A percentile compares a stretch with the other conserved stretches of the same genome.
These are phyloP conservation scores for Sinhomidia bicolor DNA, from an alignment of 2,888 invertebrate genomes.

Conservation along the genomic window DNA sequence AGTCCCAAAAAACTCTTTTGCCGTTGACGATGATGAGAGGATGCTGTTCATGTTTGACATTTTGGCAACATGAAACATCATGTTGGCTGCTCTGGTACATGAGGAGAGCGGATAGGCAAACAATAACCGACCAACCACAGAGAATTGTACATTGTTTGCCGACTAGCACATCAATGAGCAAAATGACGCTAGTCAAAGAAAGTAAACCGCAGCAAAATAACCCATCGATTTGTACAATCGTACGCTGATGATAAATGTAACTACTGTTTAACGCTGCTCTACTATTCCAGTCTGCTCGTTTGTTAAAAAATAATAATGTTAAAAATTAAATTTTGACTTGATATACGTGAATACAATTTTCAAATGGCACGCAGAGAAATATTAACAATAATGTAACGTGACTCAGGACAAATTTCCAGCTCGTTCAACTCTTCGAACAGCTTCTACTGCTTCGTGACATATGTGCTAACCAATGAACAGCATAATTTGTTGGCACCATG, in stretches of 20 bases:
- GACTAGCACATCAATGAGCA: not conserved
- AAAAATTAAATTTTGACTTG: not conserved
- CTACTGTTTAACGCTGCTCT: too few species aligned
- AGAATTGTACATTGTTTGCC: not conserved
- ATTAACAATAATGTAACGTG: conserved; percentile 14
- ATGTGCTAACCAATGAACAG: too few species aligned
- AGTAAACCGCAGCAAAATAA: conserved; percentile 23
- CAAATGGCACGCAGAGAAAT: not conserved
- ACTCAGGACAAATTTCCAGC: conserved; percentile 58
- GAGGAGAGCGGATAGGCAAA: conserved; percentile 61
- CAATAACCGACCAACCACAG: conserved; percentile 45
- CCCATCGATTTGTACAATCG: not conserved
- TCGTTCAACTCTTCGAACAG: not conserved
- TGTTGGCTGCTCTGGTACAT: conserved; percentile 12
- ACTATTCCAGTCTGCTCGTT: too few species aligned
- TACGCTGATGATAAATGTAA: too few species aligned
- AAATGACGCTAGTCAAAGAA: conserved; percentile 39
- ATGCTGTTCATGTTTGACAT: not conserved
- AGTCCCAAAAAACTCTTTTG: conserved; percentile 19
- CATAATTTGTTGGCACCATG: too few species aligned
- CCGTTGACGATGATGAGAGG: not conserved
- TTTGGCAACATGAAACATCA: conserved; percentile 23
- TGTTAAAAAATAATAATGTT: too few species aligned
- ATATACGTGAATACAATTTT: not conserved
- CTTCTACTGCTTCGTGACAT: not conserved